phyloP scores from a whole-genome alignment of 2,113 vertebrate genomes.

The Potamarius usumacintae region DNA sequence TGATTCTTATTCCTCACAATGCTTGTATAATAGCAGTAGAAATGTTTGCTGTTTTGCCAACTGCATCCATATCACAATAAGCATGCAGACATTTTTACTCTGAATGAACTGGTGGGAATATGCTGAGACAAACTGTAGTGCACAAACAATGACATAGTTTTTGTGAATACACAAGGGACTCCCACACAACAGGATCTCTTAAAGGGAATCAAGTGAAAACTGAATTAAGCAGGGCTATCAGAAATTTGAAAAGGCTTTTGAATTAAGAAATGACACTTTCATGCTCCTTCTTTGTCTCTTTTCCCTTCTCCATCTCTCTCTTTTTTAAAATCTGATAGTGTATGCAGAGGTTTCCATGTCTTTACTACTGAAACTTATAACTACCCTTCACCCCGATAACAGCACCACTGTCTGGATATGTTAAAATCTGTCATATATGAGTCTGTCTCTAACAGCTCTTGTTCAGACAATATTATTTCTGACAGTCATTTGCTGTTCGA shows the following conservation, averaged over 20 bases:
- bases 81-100: conserved; percentile 60
- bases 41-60: neutral
- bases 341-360: neutral
- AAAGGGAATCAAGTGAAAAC: conserved; percentile 63
- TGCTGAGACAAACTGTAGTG: conserved; percentile 60
- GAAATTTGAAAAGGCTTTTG: conserved; percentile 65
- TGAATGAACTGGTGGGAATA: conserved; percentile 67
- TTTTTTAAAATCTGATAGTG: neutral
- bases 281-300: neutral
- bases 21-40: neutral
- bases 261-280: conserved; percentile 57
- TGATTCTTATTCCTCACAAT: neutral
- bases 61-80: neutral
- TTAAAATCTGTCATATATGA: neutral
- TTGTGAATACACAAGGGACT: conserved; percentile 62
- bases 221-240: conserved; percentile 69
- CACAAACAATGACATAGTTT: conserved; percentile 59
- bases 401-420: neutral
- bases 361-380: conserved; percentile 13
- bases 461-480: neutral
- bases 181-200: conserved; percentile 62
- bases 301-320: neutral
- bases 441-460: conserved; percentile 2
- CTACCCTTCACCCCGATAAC: neutral
- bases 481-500: neutral